Conservation (phyloP, 2,113 vertebrate species). For the Bungarus multicinctus region DNA sequence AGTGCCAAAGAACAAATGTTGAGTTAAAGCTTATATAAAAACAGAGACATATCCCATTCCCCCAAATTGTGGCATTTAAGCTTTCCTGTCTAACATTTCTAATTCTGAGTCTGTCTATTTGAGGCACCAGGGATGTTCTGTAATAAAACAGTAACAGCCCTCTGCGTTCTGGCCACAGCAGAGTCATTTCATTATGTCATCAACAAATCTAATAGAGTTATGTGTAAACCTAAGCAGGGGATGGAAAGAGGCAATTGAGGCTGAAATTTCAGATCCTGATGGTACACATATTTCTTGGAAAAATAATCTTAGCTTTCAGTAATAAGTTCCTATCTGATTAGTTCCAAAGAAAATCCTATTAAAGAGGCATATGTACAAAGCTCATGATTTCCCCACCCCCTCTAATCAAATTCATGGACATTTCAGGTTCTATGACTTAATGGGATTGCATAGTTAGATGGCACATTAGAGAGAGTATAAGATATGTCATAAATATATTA, state of each 20-base stretch:
- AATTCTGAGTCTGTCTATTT: neutral
- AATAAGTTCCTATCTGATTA: neutral
- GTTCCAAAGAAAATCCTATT: conserved; percentile 26
- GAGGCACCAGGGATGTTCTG: neutral
- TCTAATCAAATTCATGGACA: conserved; percentile 10
- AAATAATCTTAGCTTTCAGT: conserved; percentile 5
- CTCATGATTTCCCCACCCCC: neutral
- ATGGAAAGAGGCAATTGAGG: neutral
- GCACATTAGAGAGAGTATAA: conserved; percentile 27
- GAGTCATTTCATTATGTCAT: neutral
- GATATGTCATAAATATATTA: conserved; percentile 33
- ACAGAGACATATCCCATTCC: neutral
- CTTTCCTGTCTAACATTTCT: conserved; percentile 19
- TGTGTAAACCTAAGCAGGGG: conserved; percentile 17
- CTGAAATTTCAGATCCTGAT: conserved; percentile 32
- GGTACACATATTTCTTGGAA: conserved; percentile 22
- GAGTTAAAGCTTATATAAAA: neutral
- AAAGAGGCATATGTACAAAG: conserved; percentile 12
- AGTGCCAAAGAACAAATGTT: neutral
- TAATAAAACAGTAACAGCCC: conserved; percentile 25
- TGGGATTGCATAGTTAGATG: conserved; percentile 30
- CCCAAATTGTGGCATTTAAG: neutral
- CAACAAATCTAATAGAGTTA: conserved; percentile 22
- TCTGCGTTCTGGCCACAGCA: conserved; percentile 5
- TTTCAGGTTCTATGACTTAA: conserved; percentile 21